A percentile compares a stretch with the other conserved stretches of the same genome.
These are phyloP conservation scores for Lynx canadensis DNA, from an alignment of 2,113 vertebrate genomes.

Conservation along the genomic window DNA sequence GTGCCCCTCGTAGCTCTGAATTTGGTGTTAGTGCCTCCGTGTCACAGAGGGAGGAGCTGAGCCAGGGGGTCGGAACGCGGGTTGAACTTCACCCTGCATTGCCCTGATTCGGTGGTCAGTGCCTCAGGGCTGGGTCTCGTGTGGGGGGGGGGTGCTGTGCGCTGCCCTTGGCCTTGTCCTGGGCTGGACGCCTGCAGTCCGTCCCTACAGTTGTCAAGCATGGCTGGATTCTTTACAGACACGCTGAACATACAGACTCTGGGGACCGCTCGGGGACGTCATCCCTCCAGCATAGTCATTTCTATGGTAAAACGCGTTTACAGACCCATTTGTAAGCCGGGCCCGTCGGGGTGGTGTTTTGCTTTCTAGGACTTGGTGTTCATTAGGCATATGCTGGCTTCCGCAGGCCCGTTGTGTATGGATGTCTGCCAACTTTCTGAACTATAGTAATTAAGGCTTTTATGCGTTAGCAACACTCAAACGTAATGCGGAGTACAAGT, in stretches of 20 bases:
- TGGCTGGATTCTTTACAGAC: not conserved
- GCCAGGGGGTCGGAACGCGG: not conserved
- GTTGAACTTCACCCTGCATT: fast-evolving
- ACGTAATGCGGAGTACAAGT: not conserved
- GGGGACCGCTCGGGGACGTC: not conserved
- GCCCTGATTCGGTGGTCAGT: too few species aligned
- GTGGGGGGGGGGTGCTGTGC: too few species aligned
- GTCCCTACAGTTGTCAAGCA: not conserved
- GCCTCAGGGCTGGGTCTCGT: not conserved
- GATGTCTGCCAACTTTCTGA: not conserved
- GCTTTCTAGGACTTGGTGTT: not conserved
- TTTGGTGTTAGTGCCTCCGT: fast-evolving
- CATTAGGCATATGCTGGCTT: not conserved
- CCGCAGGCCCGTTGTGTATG: not conserved
- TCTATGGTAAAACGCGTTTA: not conserved
- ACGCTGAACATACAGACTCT: not conserved
- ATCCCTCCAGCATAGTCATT: not conserved
- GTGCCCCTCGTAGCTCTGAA: not conserved
- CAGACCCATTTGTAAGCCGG: not conserved
- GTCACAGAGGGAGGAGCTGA: not conserved
- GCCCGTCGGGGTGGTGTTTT: not conserved
- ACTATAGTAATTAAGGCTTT: not conserved
- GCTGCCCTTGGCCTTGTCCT: fast-evolving
- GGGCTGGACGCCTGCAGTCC: not conserved
- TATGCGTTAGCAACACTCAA: not conserved